Conservation (phyloP, 2,888 invertebrate species). For the Elgonia sp. region DNA sequence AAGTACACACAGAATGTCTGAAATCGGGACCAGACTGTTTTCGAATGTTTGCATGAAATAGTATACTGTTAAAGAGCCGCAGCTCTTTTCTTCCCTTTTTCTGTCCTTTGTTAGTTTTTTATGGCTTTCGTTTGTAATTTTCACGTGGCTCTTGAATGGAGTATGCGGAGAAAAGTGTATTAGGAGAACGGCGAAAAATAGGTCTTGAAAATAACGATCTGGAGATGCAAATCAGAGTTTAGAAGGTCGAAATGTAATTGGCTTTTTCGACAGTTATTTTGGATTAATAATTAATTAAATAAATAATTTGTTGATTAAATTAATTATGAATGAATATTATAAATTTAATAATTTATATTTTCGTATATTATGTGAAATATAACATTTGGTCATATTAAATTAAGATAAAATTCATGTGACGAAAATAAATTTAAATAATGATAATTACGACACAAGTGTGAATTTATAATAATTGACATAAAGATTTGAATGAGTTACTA, state of each 20-base stretch:
- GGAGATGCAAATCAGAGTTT: slow-evolving; percentile 32
- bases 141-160: slow-evolving; percentile 36
- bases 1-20: slow-evolving; percentile 33
- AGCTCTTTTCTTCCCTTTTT: slow-evolving; percentile 24
- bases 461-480: no score
- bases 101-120: slow-evolving; percentile 45
- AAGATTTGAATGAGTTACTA: no score
- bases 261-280: slow-evolving; percentile 5
- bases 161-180: slow-evolving; percentile 3
- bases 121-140: slow-evolving; percentile 63
- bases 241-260: slow-evolving; percentile 24
- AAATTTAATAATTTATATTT: no score
- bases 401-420: no score
- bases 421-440: no score
- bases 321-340: no score
- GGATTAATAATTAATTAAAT: neutral
- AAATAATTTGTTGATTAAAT: no score
- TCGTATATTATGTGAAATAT: no score
- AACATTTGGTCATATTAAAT: no score
- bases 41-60: slow-evolving; percentile 58
- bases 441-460: no score
- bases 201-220: slow-evolving; percentile 46
- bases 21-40: slow-evolving; percentile 32
- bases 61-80: slow-evolving; percentile 50
- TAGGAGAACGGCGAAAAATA: slow-evolving; percentile 33